Evolutionary conservation across 2,113 vertebrate species (phyloP).

Genomic region (Rousettus leschenaultii): DNA sequence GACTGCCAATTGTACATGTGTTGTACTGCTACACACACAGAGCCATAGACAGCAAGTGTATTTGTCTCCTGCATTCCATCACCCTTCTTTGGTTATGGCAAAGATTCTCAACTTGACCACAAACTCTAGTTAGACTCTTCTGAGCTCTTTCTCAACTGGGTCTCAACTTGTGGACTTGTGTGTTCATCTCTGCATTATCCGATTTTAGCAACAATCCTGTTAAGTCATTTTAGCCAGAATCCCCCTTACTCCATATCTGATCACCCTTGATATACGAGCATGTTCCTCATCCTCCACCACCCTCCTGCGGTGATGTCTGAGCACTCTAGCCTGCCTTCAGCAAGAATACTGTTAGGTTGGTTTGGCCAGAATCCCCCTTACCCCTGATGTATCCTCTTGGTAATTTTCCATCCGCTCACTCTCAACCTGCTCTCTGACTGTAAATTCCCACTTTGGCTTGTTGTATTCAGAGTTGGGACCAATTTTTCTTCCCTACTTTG

Average conservation of each 20-base stretch:
- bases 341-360: background rate
- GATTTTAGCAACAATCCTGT: background rate
- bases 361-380: background rate
- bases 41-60: fast-evolving
- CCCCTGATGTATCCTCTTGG: background rate
- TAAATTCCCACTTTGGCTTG: background rate
- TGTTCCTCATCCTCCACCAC: background rate
- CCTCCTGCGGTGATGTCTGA: background rate
- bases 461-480: background rate
- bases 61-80: background rate
- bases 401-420: background rate
- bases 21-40: fast-evolving
- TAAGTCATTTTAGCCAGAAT: background rate
- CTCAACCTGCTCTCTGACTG: background rate
- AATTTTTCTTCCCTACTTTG: background rate
- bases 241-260: background rate
- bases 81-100: background rate
- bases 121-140: background rate
- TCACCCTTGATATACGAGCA: background rate
- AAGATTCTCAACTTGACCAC: background rate
- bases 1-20: fast-evolving
- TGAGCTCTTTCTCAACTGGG: background rate
- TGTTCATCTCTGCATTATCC: background rate
- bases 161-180: background rate
- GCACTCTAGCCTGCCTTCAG: background rate